These are phyloP conservation scores for Brachyhypopomus gauderio DNA, from an alignment of 2,113 vertebrate genomes.

Conservation along the genomic window DNA sequence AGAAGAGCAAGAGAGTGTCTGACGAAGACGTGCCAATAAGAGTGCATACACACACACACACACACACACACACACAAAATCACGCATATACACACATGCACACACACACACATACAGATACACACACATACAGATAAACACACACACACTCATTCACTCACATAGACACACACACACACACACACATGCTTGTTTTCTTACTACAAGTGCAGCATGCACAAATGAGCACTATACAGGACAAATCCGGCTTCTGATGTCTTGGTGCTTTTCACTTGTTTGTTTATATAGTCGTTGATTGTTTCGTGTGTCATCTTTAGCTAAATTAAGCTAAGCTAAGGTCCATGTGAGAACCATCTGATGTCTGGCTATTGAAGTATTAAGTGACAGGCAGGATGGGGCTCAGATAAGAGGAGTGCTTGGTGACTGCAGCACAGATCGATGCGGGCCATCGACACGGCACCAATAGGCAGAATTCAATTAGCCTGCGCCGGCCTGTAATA, in stretches of 20 bases:
- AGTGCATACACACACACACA: conserved; percentile 4
- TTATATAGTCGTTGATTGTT: no score
- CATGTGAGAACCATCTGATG: not conserved
- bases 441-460: conserved; percentile 37
- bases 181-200: no score
- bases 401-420: conserved; percentile 29
- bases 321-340: no score
- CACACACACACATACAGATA: not conserved
- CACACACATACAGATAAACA: not conserved
- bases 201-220: no score
- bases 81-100: no score
- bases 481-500: conserved; percentile 38
- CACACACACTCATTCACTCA: not conserved
- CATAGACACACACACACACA: not conserved
- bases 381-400: conserved; percentile 36
- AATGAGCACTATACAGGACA: no score
- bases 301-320: no score
- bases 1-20: no score
- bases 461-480: conserved; percentile 52
- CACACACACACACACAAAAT: not conserved
- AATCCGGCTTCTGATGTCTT: no score
- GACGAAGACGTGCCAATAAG: not conserved
- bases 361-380: not conserved
- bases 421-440: conserved; percentile 43
- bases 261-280: no score